Evolutionary conservation across 2,797 vertebrate genomes (phyloP), one percentile per base, ranked within the genome.

Genomic region (Parauchenoglanis punctatus): DNA sequence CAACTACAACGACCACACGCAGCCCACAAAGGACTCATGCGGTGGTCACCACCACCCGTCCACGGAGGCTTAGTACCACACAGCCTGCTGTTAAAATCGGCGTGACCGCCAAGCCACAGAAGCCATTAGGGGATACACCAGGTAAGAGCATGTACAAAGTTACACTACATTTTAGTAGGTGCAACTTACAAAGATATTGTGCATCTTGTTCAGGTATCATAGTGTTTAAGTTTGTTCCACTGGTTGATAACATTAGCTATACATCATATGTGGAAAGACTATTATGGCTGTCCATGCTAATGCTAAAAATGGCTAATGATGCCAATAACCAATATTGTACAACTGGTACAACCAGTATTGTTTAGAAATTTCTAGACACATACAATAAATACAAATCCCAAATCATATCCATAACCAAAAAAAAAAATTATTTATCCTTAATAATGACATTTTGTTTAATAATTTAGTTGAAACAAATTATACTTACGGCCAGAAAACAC

Each of bases 31-130:
- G 94, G 93, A 96, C 94, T 90, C 93, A 95, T 84, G 93, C 93
- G 84, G 91, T 93, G 92, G 93, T 94, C 88, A 95, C 95, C 88
- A 95, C 95, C 86, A 89, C 92, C n/a, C 92, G 94, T 91, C 93
- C 95, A 91, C 95, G 92, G 91, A 95, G 91, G 91, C 87, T 91
- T 35, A 95, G 92, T 93, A 96, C 96, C 93, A 96, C 95, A 87
- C 94, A 92, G 91, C 89, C 94, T 91, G 92, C 93, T 59, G 86
- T 90, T 88, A 94, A 90, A 91, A 81, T 92, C 44, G 93, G 92
- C 87, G 95, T 95, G 92, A 95, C 95, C 89, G 93, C 91, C 93
- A 96, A 95, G 94, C 95, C 96, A 92, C 92, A 90, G 93, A 96
- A 96, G 94, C 94, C 95, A 95, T 89, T 94, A 44, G 95, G 91